Evolutionary conservation across 30 jellyfish, hydroid and myxozoan species (phyloP).

Genomic region (Aurelia aurita): DNA sequence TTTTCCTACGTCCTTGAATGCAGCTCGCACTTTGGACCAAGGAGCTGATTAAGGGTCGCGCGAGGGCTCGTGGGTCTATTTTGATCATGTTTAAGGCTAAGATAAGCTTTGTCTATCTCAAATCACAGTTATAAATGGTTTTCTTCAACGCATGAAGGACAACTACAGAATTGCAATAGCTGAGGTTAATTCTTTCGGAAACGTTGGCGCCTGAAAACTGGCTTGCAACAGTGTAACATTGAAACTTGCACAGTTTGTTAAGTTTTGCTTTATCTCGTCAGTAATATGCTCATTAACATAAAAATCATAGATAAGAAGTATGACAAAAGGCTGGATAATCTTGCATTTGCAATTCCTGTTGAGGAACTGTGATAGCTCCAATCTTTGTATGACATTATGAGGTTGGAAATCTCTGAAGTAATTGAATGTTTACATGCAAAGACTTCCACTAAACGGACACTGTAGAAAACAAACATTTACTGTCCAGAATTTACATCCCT

Average conservation of each 20-base stretch:
- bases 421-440: neutral
- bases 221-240: conserved; percentile 13
- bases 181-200: neutral
- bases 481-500: no score
- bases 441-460: no score
- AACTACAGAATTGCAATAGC: no score
- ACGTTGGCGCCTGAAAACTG: conserved; percentile 26
- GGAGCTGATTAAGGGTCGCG: no score
- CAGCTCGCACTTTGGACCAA: no score
- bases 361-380: conserved; percentile 8
- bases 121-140: no score
- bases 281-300: neutral
- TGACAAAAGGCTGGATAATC: neutral
- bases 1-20: no score
- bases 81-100: no score
- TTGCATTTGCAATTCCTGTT: neutral
- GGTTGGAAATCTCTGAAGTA: neutral
- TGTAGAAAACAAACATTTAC: no score
- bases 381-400: neutral
- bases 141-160: no score
- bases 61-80: no score
- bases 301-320: neutral
- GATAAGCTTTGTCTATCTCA: no score
- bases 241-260: conserved; percentile 5
- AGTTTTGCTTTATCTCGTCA: conserved; percentile 6